Base-by-base conservation (phyloP, 2,113 vertebrate species). In the Tetraodon nigroviridis region DNA sequence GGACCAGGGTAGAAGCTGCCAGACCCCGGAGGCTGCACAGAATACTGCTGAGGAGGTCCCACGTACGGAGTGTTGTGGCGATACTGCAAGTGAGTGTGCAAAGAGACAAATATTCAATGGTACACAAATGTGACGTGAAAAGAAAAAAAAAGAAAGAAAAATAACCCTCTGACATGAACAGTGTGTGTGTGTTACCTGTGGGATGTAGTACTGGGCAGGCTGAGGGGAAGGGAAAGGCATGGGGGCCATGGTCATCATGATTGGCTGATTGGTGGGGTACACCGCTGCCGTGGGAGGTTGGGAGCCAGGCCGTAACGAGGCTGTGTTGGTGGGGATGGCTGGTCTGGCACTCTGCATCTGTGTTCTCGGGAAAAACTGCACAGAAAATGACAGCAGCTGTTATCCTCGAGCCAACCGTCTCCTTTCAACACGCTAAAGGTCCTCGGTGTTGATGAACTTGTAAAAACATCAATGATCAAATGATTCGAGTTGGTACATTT, bases 141-240 rank as follows among this genome's bases (percentile, higher is more conserved):
- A 27, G 7, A 24, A 24, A 24, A 24, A 24, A 32, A 32, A 6
- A 7, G 2, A 32, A 32, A 7, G 32, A 12, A 11, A 11, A 12
- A 37, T n/a, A n/a, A n/a, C n/a, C n/a, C n/a, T n/a, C 22, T 5
- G 5, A 27, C 24, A 27, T 27, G 22, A 24, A 27, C 24, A 27
- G 24, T 27, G 24, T 27, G 91, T 54, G 5, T 4, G 7, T 27
- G 46, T 60, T 57, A 88, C 96, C 95, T 95, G 96, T 50, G 93
- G 92, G 69, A 99, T 98, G 81, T 96, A 99, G 93, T 98, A 99
- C 87, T 96, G 97, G 67, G 94, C 89, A 27, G 94, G 92, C 89
- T 97, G 97, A 57, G 93, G 93, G 68, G 96, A 93, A 0, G 92
- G 92, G 77, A 98, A 98, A 62, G 94, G 92, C 95, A 99, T 95